Base-by-base conservation (phyloP, 37 sponge, comb jelly and placozoan species). In the Cliona cf. orientalis region DNA sequence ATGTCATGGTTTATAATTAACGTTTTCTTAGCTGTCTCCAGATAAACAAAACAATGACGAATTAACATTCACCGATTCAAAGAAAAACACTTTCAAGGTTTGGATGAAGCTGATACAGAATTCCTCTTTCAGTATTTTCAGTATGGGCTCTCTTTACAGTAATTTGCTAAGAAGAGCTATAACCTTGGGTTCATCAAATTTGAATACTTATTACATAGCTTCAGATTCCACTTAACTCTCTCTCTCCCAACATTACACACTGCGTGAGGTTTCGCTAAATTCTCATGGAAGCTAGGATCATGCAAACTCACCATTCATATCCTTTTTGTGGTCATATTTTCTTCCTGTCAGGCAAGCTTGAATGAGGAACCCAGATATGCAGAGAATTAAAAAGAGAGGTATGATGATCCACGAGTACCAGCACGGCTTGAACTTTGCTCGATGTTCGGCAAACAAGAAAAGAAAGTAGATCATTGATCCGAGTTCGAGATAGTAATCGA, bases 281-380 rank as follows among this genome's bases (percentile, higher is more conserved):
- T 19, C 55, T 19, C 55, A 49, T 17, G 17, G 14, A 49, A 11
- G 17, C n/a, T n/a, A 7, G n/a, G 5, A n/a, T 28, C 9, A 45
- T 35, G 21, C 1, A 6, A 9, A 44, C 42, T 41, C 0, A 72
- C 79, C 81, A 58, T 80, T 67, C 32, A 81, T 36, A 3, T 80
- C 88, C 35, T 87, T 87, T 41, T 80, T 80, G 70, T 87, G 88
- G 62, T 87, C 76, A 75, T 87, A 87, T 57, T 87, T 87, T 25
- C 80, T 62, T 37, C 81, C 88, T 36, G 88, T 87, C 69, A 87
- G n/a, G 3, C 41, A 5, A 1, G 59, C 75, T 44, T 87, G 88
- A 12, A 87, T 26, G 26, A 87, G 42, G n/a, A 87, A 67, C 17
- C 75, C 82, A 6, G 71, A 28, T 5, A 87, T 37, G 28, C 26